Percentiles rank a stretch among this genome's conserved stretches.
Conservation (phyloP, 2,888 invertebrate genomes). For the Lydus trimaculatus region DNA sequence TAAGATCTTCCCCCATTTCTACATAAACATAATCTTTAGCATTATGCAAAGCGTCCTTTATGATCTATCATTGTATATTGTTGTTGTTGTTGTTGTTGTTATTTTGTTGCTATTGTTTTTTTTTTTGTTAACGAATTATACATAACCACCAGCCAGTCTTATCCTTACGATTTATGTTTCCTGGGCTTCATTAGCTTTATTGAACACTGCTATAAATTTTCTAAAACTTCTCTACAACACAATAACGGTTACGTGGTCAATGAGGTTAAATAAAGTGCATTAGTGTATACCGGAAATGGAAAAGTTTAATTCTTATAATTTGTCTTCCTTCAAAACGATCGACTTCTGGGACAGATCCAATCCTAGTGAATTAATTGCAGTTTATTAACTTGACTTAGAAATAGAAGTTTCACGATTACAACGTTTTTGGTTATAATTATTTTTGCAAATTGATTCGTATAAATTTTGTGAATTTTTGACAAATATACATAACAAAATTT, state of each 20-base stretch:
- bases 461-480: not conserved
- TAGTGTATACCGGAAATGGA: constrained; percentile 53
- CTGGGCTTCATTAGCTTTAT: constrained; percentile 60
- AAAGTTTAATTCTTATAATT: constrained; percentile 57
- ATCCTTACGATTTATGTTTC: constrained; percentile 55
- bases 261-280: constrained; percentile 58
- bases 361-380: constrained; percentile 45
- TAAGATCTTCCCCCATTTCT: constrained; percentile 23
- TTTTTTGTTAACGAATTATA: constrained; percentile 46
- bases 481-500: not conserved
- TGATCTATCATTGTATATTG: constrained; percentile 29
- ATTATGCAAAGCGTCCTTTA: constrained; percentile 37
- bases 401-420: not conserved
- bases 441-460: not conserved
- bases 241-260: constrained; percentile 58
- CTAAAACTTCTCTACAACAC: constrained; percentile 53
- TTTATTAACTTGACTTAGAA: constrained; percentile 34
- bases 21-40: constrained; percentile 29
- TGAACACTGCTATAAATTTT: constrained; percentile 58
- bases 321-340: constrained; percentile 50
- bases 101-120: constrained; percentile 32
- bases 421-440: not conserved
- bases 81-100: constrained; percentile 26
- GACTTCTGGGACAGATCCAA: constrained; percentile 45
- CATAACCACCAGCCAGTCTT: constrained; percentile 40